These are phyloP conservation scores for Tachysurus vachellii DNA, from an alignment of 2,113 vertebrate species.

Conservation along the genomic window DNA sequence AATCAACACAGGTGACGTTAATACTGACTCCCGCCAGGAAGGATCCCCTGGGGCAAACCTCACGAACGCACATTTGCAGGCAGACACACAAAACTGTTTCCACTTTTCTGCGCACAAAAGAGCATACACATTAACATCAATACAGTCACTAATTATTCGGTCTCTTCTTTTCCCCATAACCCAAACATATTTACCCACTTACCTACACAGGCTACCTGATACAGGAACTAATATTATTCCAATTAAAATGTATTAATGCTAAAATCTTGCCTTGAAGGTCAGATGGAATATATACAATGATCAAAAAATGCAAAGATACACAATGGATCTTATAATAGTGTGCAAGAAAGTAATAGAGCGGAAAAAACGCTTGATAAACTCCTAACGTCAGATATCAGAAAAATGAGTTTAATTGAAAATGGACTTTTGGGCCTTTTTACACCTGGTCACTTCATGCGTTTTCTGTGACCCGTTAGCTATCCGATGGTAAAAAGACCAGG, in stretches of 20 bases:
- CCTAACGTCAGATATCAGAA: neutral
- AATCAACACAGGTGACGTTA: conserved; percentile 62
- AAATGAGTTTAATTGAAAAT: neutral
- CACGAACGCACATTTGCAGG: neutral
- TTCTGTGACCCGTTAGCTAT: too few relatives aligned
- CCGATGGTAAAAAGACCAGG: too few relatives aligned
- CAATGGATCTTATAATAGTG: neutral
- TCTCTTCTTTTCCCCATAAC: conserved; percentile 1
- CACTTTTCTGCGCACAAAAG: neutral
- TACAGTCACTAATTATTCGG: neutral
- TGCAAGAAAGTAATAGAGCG: neutral
- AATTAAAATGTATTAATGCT: neutral
- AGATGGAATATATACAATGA: neutral
- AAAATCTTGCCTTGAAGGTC: conserved; percentile 2
- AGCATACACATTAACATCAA: neutral
- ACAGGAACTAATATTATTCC: neutral
- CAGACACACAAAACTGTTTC: neutral
- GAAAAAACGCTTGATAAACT: neutral
- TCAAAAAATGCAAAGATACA: neutral
- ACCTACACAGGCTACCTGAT: neutral
- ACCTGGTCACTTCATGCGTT: too few relatives aligned
- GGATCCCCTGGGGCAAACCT: conserved; percentile 48
- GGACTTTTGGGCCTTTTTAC: too few relatives aligned
- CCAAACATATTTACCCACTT: neutral
- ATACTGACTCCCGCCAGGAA: conserved; percentile 48